Conservation (phyloP, 2,888 invertebrate species). For the Camptogramma bilineatum region DNA sequence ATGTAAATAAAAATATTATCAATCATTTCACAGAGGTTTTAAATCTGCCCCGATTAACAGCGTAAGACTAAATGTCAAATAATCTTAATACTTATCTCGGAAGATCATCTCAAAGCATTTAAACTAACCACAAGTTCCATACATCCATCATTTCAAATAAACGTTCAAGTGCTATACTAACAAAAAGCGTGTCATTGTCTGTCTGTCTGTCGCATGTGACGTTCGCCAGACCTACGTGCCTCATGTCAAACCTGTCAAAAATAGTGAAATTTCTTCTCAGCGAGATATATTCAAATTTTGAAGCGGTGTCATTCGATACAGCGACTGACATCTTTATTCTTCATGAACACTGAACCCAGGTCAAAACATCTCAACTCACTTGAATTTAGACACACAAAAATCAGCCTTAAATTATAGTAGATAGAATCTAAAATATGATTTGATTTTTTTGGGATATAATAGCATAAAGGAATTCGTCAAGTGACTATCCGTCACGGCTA, state of each 20-base stretch:
- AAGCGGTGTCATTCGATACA: slow-evolving; percentile 78
- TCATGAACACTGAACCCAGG: slow-evolving; percentile 60
- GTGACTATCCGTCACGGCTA: slow-evolving; percentile 70
- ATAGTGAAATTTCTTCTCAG: slow-evolving; percentile 78
- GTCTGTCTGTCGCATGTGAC: slow-evolving; percentile 51
- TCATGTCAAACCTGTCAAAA: slow-evolving; percentile 71
- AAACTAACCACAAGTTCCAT: slow-evolving; percentile 38
- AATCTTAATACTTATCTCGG: neutral
- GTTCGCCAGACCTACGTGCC: slow-evolving; percentile 51
- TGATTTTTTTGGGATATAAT: slow-evolving; percentile 39
- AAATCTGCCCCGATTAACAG: neutral
- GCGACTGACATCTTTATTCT: slow-evolving; percentile 69
- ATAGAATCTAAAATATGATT: slow-evolving; percentile 25
- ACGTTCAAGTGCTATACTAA: slow-evolving; percentile 56
- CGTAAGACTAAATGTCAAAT: neutral
- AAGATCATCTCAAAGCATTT: slow-evolving; percentile 37
- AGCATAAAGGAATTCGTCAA: slow-evolving; percentile 77
- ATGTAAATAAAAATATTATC: too few species aligned
- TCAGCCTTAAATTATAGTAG: slow-evolving; percentile 20
- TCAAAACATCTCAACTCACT: slow-evolving; percentile 48
- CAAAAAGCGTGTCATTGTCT: slow-evolving; percentile 63
- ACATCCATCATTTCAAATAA: slow-evolving; percentile 45
- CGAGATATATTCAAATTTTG: slow-evolving; percentile 76
- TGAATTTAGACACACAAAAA: slow-evolving; percentile 36
- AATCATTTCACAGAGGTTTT: neutral